Evolutionary conservation across 2,888 invertebrate species (phyloP).

Genomic region (Nasonovia ribisnigri): DNA sequence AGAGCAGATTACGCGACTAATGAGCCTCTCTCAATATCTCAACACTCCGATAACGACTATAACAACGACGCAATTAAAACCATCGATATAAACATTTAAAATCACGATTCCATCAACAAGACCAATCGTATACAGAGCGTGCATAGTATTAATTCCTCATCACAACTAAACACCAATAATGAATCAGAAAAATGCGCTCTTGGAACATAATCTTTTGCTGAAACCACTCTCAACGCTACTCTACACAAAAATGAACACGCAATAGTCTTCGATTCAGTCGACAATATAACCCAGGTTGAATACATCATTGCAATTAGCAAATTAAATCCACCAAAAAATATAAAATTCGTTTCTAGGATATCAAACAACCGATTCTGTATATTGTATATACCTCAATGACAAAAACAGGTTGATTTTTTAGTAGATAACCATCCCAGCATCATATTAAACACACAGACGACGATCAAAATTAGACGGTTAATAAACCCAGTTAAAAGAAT

Average conservation of each 20-base stretch:
- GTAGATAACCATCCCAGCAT: background rate
- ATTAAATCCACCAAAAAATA: background rate
- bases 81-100: background rate
- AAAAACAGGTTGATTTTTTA: background rate
- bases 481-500: too few species aligned
- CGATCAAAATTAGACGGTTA: background rate
- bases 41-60: background rate
- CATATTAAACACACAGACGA: background rate
- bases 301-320: background rate
- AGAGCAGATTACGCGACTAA: constrained; percentile 12
- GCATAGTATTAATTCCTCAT: background rate
- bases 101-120: background rate
- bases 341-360: background rate
- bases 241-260: constrained; percentile 18
- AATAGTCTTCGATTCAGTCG: background rate
- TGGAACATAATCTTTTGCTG: background rate
- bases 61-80: background rate
- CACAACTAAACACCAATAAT: background rate
- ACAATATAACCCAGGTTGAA: background rate
- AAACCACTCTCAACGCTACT: background rate
- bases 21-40: background rate
- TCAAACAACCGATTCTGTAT: constrained; percentile 10
- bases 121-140: background rate
- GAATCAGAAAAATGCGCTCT: too few species aligned
- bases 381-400: background rate